Base-by-base conservation (phyloP, 2,113 vertebrate genomes). In the Ciconia boyciana region DNA sequence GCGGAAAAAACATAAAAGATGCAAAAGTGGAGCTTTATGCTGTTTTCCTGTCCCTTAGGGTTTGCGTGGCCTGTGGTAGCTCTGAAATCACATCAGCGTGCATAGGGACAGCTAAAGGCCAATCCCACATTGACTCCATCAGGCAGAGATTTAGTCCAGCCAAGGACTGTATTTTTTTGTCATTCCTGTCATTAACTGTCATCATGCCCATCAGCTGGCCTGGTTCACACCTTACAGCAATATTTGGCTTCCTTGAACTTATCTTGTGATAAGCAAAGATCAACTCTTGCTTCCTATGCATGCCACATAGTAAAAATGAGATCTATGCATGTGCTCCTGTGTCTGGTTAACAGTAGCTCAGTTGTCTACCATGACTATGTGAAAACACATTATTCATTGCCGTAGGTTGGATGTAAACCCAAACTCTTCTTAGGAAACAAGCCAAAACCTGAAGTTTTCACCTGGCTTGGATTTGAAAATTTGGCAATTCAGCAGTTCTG, bases 291-390 rank as follows among this genome's bases (percentile, higher is more conserved):
- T 89, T 75, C 43, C 76, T 36, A 7, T 3, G 18, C 3, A 2
- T 28, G 6, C 2, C 36, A 12, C 0, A 0, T 1, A 31, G 46
- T 9, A 34, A 58, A 28, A 55, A 55, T 3, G 43, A 81, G 43
- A 26, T 17, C 16, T 24, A 22, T 24, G 32, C n/a, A 1, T 3
- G 48, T 11, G 49, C 21, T 61, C 4, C 61, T 22, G n/a, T 13
- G 39, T 8, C 64, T 26, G 54, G 43, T 10, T 11, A 66, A 31
- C 54, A 84, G 88, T 24, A 93, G 76, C 83, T 57, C 36, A 31
- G 71, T 17, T 78, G 28, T 21, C 48, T 55, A 7, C 66, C 36
- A 6, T 0, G 15, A 43, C 44, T 15, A 3, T 10, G 1, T 19
- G 66, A 44, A 87, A 89, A 36, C 48, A 74, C 51, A 15, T n/a